Evolutionary conservation across 1,140 invertebrate species (phyloP), one percentile per base, ranked within the genome.

Genomic region (Condylostylus longicornis): DNA sequence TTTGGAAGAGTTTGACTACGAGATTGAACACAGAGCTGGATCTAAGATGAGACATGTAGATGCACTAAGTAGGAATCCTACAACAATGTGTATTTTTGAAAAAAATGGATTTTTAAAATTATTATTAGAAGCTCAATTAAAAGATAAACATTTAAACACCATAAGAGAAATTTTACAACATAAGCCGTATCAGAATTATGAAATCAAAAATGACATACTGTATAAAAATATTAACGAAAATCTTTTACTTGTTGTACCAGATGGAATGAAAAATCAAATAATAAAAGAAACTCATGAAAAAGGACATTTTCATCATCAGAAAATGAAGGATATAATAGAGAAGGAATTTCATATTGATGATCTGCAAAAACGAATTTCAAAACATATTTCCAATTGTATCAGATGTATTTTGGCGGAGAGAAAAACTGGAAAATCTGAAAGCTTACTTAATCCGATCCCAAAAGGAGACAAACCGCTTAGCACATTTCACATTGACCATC

Each of bases 261-360:
- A 33, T n/a, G 5, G 6, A 13, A 45, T 51, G 45, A 38, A 49
- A 29, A 3, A 31, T 0, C 42, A 51, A 27, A 38, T 53, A 1
- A 48, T 51, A 1, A 29, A 20, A 12, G 15, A 17, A 10, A 29
- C 27, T 5, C 36, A 41, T 18, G 15, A 55, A 54, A 20, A 42
- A 41, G 35, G 35, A 8, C 42, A 18, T 15, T 18, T 39, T 15
- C 5, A 45, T 37, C 17, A 37, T 42, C 30, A 42, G 37, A 35
- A 46, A 42, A 40, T 47, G 44, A 33, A 47, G 40, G 18, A 39
- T n/a, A 3, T 15, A 47, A 5, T 45, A 19, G 13, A 66, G 62
- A 43, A 51, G 45, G 50, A 63, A 8, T 66, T 51, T 47, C 63
- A 42, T 25, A 56, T 66, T 23, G 36, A 49, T 2, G 48, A 61